phyloP scores from a whole-genome alignment of 2,113 vertebrate species.

The Oceanodroma tethys region DNA sequence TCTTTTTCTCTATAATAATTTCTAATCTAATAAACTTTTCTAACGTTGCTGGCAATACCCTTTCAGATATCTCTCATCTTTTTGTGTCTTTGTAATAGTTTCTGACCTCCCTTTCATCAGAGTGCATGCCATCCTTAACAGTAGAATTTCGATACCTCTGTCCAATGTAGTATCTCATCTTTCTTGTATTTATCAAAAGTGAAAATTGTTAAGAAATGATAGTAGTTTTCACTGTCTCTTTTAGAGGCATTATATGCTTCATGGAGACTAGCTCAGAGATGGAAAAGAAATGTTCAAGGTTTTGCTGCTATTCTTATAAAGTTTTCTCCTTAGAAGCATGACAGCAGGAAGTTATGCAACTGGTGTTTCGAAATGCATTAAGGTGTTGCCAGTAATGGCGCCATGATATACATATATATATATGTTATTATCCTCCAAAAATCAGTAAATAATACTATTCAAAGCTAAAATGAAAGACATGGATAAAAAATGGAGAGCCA shows the following conservation, averaged over 20 bases:
- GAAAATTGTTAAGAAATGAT: background rate
- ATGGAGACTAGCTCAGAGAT: background rate
- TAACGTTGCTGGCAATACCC: background rate
- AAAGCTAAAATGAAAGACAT: background rate
- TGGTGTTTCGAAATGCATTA: background rate
- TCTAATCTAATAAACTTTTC: background rate
- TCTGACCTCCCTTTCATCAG: background rate
- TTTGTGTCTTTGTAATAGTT: background rate
- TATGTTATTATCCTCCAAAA: background rate
- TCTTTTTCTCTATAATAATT: background rate
- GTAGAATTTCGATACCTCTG: rapidly evolving
- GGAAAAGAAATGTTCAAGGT: background rate
- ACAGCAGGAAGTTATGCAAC: background rate
- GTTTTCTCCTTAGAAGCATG: background rate
- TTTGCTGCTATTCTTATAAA: background rate
- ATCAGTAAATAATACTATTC: background rate
- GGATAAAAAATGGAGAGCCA: background rate
- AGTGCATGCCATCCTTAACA: background rate
- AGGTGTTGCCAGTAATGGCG: background rate
- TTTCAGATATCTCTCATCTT: background rate
- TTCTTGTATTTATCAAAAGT: background rate
- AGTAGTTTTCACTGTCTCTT: background rate
- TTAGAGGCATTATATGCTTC: background rate
- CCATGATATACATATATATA: background rate
- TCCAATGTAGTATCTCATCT: background rate